phyloP scores from a whole-genome alignment of 2,797 vertebrate genomes.

The Craterocephalus amniculus region DNA sequence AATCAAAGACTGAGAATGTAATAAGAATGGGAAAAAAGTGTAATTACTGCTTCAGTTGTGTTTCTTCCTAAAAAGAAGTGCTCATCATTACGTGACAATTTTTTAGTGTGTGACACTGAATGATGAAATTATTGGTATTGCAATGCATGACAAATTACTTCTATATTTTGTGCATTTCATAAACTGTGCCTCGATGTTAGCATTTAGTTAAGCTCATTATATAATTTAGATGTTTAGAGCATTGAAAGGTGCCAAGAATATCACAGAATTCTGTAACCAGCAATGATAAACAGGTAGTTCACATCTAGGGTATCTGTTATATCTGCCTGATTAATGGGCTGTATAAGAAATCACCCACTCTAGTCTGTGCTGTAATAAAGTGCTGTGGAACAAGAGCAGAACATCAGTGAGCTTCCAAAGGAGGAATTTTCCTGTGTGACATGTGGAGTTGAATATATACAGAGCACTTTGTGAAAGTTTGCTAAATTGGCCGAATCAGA shows the following conservation, averaged over 20 bases:
- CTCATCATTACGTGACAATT: conserved; percentile 50
- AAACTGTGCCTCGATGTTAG: conserved; percentile 55
- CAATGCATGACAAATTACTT: conserved; percentile 67
- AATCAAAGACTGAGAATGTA: conserved; percentile 76
- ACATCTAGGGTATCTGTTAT: conserved; percentile 53
- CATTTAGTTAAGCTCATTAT: conserved; percentile 47
- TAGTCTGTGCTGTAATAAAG: conserved; percentile 74
- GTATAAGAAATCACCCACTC: conserved; percentile 52
- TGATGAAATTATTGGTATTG: conserved; percentile 49
- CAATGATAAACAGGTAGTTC: conserved; percentile 51
- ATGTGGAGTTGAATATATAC: conserved; percentile 53
- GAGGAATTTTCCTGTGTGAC: conserved; percentile 43
- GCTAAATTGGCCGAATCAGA: conserved; percentile 65
- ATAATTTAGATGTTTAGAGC: conserved; percentile 52
- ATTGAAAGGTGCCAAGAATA: conserved; percentile 37
- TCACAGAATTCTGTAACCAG: conserved; percentile 58
- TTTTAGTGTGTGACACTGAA: conserved; percentile 50
- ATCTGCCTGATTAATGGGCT: conserved; percentile 66
- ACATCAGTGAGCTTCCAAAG: conserved; percentile 56
- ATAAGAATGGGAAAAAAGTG: conserved; percentile 39
- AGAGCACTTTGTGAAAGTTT: conserved; percentile 61
- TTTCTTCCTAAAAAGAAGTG: conserved; percentile 49
- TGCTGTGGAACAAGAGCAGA: conserved; percentile 65
- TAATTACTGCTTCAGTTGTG: conserved; percentile 51
- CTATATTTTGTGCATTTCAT: conserved; percentile 67